Evolutionary conservation across 2,888 invertebrate species (phyloP), one percentile per base, ranked within the genome.

Genomic region (Laothoe populi): DNA sequence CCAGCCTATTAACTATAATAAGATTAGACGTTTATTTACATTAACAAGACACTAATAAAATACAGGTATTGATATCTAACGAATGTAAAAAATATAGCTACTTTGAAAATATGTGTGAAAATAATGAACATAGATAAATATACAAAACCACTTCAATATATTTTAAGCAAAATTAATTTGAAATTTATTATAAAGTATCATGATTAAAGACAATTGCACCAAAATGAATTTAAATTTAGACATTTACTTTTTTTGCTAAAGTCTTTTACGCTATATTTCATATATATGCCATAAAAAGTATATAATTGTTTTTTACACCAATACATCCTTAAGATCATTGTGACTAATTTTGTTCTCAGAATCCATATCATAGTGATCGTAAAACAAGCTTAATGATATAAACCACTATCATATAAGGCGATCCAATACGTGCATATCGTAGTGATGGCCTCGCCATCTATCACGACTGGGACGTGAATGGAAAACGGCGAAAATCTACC

Each of bases 371-470:
- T 19, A 35, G 31, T 11, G 53, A 19, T 53, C 53, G 53, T 53
- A 35, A 53, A 53, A 53, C 53, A 53, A 53, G 35, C 35, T 35
- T 53, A 53, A 53, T 53, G 53, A 35, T 53, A 53, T 53, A 53
- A 53, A 53, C 31, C 53, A 53, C 10, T 53, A 53, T 35, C 53
- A 53, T 53, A 53, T 53, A 53, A 35, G 53, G 53, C 53, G 35
- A 53, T 31, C 3, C 35, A 31, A 53, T 53, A 53, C 53, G 53
- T 53, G 53, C 10, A 10, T 35, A 53, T 53, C 31, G 35, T 53
- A 35, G 53, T 53, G 19, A 53, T 53, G 19, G 53, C 31, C 19
- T 16, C 19, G 35, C 53, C 53, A 53, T 35, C 53, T 53, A 53
- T 53, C 53, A 53, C 19, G 53, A 31, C 31, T 5, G 19, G 35